Percentiles rank a stretch among this genome's conserved stretches.
These are phyloP conservation scores for Platanista minor DNA, from an alignment of 2,113 vertebrate species.

Conservation along the genomic window DNA sequence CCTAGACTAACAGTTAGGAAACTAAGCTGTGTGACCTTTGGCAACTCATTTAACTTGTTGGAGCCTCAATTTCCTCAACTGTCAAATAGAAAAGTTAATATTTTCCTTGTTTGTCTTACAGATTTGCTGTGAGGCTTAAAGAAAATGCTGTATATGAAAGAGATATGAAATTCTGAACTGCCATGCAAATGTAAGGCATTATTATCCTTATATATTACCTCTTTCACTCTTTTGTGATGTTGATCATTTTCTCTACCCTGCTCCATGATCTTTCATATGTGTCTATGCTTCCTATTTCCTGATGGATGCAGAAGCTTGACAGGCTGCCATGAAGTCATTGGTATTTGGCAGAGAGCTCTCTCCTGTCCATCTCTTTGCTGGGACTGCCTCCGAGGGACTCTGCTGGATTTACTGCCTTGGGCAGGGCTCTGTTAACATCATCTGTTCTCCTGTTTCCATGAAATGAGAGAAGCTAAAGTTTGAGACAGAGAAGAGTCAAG, in stretches of 20 bases:
- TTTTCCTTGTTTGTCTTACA: not conserved
- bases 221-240: not conserved
- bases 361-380: not conserved
- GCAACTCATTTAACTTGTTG: not conserved
- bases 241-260: not conserved
- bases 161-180: not conserved
- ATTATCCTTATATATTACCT: not conserved
- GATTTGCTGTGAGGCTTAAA: not conserved
- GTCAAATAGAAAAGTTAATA: not conserved
- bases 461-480: not conserved
- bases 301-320: not conserved
- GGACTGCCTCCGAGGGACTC: too few relatives aligned
- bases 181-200: not conserved
- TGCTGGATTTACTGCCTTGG: not conserved
- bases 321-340: not conserved
- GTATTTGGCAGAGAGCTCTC: not conserved
- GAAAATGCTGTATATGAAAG: not conserved
- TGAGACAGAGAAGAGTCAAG: not conserved
- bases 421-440: not conserved
- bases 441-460: not conserved
- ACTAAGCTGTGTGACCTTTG: not conserved
- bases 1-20: not conserved
- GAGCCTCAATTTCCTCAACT: not conserved
- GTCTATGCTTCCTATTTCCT: not conserved
- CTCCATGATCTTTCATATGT: not conserved